Evolutionary conservation across 2,888 invertebrate genomes (phyloP).

Genomic region (Parnassius glacialis): DNA sequence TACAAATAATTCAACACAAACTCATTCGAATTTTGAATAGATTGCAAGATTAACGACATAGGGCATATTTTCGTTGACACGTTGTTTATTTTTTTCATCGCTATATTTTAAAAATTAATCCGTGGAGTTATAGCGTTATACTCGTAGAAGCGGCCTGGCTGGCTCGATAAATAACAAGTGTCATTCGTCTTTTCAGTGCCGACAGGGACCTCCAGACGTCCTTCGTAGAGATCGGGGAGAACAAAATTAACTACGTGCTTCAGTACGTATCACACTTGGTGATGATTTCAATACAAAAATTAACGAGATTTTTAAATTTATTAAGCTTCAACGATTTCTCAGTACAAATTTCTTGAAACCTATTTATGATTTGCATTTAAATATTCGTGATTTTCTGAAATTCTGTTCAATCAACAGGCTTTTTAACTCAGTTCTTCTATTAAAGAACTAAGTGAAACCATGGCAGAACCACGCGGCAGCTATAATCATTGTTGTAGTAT

Average conservation of each 20-base stretch:
- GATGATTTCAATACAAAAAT: not conserved
- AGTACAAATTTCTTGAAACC: too few relatives aligned
- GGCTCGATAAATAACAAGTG: constrained; percentile 51
- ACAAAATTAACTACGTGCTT: constrained; percentile 28
- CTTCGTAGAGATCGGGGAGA: constrained; percentile 47
- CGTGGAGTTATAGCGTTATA: constrained; percentile 43
- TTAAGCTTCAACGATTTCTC: too few relatives aligned
- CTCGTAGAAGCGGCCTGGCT: constrained; percentile 41
- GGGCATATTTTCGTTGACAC: constrained; percentile 14
- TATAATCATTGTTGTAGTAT: too few relatives aligned
- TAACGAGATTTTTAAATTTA: too few relatives aligned
- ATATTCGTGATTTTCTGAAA: too few relatives aligned
- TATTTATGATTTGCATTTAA: too few relatives aligned
- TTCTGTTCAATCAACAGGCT: too few relatives aligned
- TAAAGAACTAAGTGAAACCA: too few relatives aligned
- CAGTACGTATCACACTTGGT: not conserved
- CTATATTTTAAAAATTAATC: constrained; percentile 47
- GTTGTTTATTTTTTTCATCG: constrained; percentile 17
- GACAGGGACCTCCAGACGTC: constrained; percentile 61
- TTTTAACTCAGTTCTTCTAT: too few relatives aligned
- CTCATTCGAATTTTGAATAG: constrained; percentile 39
- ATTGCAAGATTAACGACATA: constrained; percentile 20
- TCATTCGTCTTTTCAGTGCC: constrained; percentile 53
- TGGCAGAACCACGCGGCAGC: too few relatives aligned
- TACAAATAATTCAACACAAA: constrained; percentile 10